Evolutionary conservation across 2,888 invertebrate genomes (phyloP), one percentile per base, ranked within the genome.

Genomic region (Dolichomitus sp.): DNA sequence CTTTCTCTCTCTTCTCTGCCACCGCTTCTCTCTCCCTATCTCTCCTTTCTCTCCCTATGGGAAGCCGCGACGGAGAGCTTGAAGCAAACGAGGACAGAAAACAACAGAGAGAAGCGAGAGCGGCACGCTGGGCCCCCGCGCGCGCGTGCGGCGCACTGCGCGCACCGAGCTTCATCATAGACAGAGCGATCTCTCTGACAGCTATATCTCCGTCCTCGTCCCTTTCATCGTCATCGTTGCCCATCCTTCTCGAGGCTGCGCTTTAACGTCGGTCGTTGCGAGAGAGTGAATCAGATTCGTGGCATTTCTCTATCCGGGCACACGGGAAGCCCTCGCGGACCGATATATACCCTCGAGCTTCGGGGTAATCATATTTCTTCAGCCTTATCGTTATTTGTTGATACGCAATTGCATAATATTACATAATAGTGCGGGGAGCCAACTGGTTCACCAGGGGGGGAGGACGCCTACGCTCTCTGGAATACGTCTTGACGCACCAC

Each of bases 121-220:
- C 30, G 86, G 85, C 88, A 88, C 90, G 88, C 87, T 88, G 86
- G 88, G 87, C 84, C 86, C 87, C 89, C 87, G 87, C 86, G 87
- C 76, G 84, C 76, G 82, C 77, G 74, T 52, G 81, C 73, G 69
- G 90, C 89, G 90, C 90, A 90, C 88, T 89, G 92, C 89, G 91
- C 91, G 91, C 91, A 90, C 89, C 89, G 90, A 92, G 91, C 79
- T 91, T 91, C 91, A 89, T 92, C 92, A 91, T 91, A 91, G 91
- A 91, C 90, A 89, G 90, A 89, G 87, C 88, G 88, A 91, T 92
- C 89, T 88, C 86, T 83, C 90, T 91, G 91, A 92, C 91, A 91
- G 91, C 89, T 87, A n/a, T 80, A 80, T 83, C 80, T 82, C 83
- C 65, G 80, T 72, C 63, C 75, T 81, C 75, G 75, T 72, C 30